A percentile compares a stretch with the other conserved stretches of the same genome.
These are phyloP conservation scores for Australoheros scitulus DNA, from an alignment of 2,113 vertebrate species.

Conservation along the genomic window DNA sequence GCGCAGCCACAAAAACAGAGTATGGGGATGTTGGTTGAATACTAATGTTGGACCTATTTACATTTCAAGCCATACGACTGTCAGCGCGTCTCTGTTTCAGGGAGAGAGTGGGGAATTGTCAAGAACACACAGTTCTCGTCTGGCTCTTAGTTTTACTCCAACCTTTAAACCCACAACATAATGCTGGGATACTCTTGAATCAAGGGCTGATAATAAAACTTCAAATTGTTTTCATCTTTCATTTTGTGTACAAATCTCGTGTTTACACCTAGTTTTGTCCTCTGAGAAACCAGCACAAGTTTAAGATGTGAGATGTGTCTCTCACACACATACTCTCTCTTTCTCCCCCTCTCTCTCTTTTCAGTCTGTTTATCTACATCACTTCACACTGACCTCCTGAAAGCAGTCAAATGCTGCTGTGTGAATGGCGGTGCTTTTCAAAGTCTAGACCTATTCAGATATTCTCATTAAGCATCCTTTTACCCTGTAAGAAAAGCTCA, in stretches of 20 bases:
- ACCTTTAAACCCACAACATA: slow-evolving; percentile 51
- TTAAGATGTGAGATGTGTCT: background rate
- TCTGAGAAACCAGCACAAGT: background rate
- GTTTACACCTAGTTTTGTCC: background rate
- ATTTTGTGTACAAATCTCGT: slow-evolving; percentile 61
- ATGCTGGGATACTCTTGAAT: slow-evolving; percentile 26
- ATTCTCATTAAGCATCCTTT: slow-evolving; percentile 27
- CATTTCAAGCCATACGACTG: slow-evolving; percentile 67
- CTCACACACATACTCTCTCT: background rate
- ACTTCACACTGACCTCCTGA: slow-evolving; percentile 7
- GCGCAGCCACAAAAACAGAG: slow-evolving; percentile 35
- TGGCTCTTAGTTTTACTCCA: slow-evolving; percentile 38
- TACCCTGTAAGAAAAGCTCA: slow-evolving; percentile 5
- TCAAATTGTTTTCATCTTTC: slow-evolving; percentile 26
- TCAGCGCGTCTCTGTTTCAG: slow-evolving; percentile 55
- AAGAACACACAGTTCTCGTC: slow-evolving; percentile 42
- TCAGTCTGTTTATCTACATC: background rate
- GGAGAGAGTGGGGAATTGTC: slow-evolving; percentile 57
- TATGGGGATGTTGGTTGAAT: slow-evolving; percentile 54
- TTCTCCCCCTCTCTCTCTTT: background rate
- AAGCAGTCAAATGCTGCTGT: slow-evolving; percentile 3
- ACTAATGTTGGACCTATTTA: slow-evolving; percentile 68
- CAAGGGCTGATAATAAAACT: slow-evolving; percentile 42
- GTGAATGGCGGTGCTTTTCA: slow-evolving; percentile 22
- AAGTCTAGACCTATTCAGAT: slow-evolving; percentile 43